Conservation (phyloP, 2,797 vertebrate species). For the Enteromius paludinosus region DNA sequence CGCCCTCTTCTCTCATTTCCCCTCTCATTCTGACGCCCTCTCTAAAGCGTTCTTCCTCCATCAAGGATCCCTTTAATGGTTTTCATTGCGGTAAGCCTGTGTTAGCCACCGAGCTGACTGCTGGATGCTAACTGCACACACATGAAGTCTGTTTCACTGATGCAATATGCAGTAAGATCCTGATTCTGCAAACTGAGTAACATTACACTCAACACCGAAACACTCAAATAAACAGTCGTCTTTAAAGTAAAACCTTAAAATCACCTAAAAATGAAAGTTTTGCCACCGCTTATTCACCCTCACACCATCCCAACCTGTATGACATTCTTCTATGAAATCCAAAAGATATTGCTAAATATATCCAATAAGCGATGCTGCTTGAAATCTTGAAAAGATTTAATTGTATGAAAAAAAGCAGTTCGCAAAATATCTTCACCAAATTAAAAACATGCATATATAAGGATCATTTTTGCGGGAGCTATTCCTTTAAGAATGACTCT, state of each 20-base stretch:
- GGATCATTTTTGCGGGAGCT: neutral
- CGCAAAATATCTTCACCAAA: neutral
- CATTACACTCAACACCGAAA: slow-evolving; percentile 9
- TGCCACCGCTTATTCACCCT: neutral
- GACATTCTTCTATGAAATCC: neutral
- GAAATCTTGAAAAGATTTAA: neutral
- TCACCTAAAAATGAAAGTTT: neutral
- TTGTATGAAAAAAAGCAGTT: neutral
- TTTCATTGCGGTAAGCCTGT: slow-evolving; percentile 42
- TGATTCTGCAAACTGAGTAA: slow-evolving; percentile 29
- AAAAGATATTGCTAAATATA: neutral
- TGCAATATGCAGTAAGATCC: slow-evolving; percentile 50
- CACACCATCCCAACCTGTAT: neutral
- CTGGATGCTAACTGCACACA: slow-evolving; percentile 29
- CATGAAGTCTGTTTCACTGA: slow-evolving; percentile 35
- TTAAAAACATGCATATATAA: neutral
- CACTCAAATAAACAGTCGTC: neutral
- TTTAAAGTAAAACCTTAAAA: neutral
- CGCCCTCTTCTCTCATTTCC: slow-evolving; percentile 28
- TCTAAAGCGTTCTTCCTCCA: slow-evolving; percentile 25
- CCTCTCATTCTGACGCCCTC: slow-evolving; percentile 10
- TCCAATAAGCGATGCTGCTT: neutral
- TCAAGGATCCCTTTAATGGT: slow-evolving; percentile 44
- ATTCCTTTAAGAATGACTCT: neutral
- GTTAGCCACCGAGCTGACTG: slow-evolving; percentile 24